Conservation (phyloP, 2,888 invertebrate genomes). For the Tetragonula carbonaria region DNA sequence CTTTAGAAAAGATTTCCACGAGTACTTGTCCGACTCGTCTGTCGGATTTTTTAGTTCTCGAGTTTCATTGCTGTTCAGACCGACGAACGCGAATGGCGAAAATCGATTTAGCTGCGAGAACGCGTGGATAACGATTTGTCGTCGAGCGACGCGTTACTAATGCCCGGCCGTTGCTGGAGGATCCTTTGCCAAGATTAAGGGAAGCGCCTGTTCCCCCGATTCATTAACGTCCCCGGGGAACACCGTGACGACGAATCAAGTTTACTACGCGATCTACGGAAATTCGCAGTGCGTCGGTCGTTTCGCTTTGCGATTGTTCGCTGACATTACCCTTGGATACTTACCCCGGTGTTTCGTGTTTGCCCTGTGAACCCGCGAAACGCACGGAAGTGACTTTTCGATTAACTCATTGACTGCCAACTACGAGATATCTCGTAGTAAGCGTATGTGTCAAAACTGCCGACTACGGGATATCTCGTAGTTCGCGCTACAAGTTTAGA, state of each 20-base stretch:
- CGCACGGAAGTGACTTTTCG: background rate
- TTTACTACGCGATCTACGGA: slow-evolving; percentile 37
- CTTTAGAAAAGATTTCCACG: background rate
- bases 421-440: too few relatives aligned
- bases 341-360: background rate
- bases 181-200: slow-evolving; percentile 18
- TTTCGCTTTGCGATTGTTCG: slow-evolving; percentile 4
- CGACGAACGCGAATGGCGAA: background rate
- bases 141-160: background rate
- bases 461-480: too few relatives aligned
- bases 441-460: too few relatives aligned
- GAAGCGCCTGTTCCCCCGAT: slow-evolving; percentile 18
- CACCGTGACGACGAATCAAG: slow-evolving; percentile 12
- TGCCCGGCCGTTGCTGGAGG: slow-evolving; percentile 9
- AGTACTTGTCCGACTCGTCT: background rate
- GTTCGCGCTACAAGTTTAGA: too few relatives aligned
- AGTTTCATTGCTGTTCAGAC: background rate
- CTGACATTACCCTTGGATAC: background rate
- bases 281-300: slow-evolving; percentile 1
- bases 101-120: background rate
- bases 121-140: background rate
- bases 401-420: background rate
- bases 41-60: background rate
- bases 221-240: slow-evolving; percentile 33
- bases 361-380: too few relatives aligned